Evolutionary conservation across 23 tunicate genomes (phyloP), one percentile per base, ranked within the genome.

Genomic region (Clavelina lepadiformis): DNA sequence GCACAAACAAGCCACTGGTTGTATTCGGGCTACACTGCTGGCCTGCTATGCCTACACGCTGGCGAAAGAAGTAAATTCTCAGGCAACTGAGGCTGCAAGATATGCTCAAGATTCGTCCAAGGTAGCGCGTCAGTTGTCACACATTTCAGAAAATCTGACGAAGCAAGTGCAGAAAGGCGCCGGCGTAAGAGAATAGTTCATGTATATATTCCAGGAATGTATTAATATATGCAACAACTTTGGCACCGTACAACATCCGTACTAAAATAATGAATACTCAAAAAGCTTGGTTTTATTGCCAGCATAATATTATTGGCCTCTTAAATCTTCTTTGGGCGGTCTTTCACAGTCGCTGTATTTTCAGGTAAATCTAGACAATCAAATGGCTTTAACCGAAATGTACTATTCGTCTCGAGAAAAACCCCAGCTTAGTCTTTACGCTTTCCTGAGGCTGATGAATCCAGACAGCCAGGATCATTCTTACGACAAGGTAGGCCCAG

Each of bases 21-120:
- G 72, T 36, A 66, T 66, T 27, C 72, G 47, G 29, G 72, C 35
- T 24, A 57, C 57, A 2, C 6, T 57, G 19, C 46, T 66, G 57
- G 72, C 72, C 24, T 66, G 72, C 57, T 66, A 66, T 28, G 33
- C 72, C 19, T 66, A 66, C 34, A 66, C 72, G 13, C 30, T 66
- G 72, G 72, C 72, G 47, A 46, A 23, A 8, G 8, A 66, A 46
- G 72, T 57, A 21, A 66, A 20, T 11, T 44, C 33, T 3, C 46
- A 25, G 28, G 56, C 57, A 28, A 21, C 8, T 5, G 57, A 66
- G 26, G 72, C 72, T 13, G 47, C 56, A 46, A 57, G 28, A 3
- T 38, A 33, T 7, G 72, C 72, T 7, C 46, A 23, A 13, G 35
- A 3, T 6, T 66, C 72, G 7, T 45, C 72, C 3, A n/a, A 24